phyloP scores from a whole-genome alignment of 2,113 vertebrate species.

The Phalacrocorax aristotelis region DNA sequence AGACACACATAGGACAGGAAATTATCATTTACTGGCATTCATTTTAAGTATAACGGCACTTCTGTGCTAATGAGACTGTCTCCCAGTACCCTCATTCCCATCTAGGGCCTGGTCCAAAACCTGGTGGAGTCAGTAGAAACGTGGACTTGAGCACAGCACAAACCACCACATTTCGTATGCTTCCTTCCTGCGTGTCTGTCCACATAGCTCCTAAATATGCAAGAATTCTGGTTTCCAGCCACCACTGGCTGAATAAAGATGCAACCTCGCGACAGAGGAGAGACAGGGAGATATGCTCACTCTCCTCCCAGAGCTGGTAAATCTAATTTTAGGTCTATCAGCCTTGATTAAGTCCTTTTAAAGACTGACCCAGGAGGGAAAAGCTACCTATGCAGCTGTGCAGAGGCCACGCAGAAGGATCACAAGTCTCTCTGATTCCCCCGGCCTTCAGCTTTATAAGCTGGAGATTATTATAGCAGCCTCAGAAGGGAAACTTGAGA shows the following conservation, averaged over 20 bases:
- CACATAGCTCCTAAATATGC: neutral
- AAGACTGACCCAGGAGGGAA: conserved; percentile 1
- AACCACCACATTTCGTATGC: neutral
- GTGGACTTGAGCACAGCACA: neutral
- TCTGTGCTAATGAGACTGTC: neutral
- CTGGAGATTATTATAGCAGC: conserved; percentile 33
- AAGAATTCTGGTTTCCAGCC: neutral
- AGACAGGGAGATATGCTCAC: neutral
- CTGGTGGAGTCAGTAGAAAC: neutral
- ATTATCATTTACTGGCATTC: conserved; percentile 18
- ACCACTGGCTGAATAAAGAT: neutral
- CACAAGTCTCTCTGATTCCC: neutral
- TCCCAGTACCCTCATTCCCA: neutral
- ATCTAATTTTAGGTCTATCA: conserved; percentile 39
- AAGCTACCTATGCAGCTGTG: neutral
- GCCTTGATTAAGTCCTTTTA: conserved; percentile 1
- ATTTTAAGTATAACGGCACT: neutral
- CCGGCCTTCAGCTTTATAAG: neutral
- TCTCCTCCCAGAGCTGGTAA: neutral
- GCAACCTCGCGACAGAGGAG: neutral
- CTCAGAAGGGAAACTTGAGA: conserved; percentile 40
- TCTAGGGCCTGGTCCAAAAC: neutral
- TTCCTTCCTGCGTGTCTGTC: neutral
- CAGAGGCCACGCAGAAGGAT: neutral
- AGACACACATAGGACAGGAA: conserved; percentile 21